Percentiles rank a stretch among this genome's conserved stretches.
Conservation (phyloP, 2,888 invertebrate species). For the Dinocampus coccinellae region DNA sequence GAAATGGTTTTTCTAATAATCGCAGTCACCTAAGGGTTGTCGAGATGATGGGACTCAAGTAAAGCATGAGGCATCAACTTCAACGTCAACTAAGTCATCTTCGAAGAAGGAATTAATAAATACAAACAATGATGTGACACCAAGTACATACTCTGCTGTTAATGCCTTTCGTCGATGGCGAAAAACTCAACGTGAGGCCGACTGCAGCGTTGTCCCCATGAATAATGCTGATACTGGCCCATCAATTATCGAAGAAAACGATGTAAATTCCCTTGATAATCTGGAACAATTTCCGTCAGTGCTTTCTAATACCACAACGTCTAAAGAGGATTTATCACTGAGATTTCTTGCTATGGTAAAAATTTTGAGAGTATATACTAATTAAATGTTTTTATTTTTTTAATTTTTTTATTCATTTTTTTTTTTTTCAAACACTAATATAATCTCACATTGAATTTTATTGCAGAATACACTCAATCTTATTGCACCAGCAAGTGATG, state of each 20-base stretch:
- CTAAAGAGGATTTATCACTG: slow-evolving; percentile 62
- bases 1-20: slow-evolving; percentile 19
- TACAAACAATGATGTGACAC: not conserved
- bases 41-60: slow-evolving; percentile 30
- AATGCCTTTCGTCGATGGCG: slow-evolving; percentile 62
- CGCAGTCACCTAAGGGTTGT: slow-evolving; percentile 44
- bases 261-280: slow-evolving; percentile 36
- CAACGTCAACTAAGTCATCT: not conserved
- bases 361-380: slow-evolving; percentile 16
- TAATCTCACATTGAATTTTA: not conserved
- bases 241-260: slow-evolving; percentile 1
- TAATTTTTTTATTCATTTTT: not conserved
- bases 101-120: slow-evolving; percentile 7
- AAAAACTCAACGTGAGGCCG: slow-evolving; percentile 50
- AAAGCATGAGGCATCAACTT: slow-evolving; percentile 27
- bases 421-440: too few species aligned
- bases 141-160: slow-evolving; percentile 49
- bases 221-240: slow-evolving; percentile 20
- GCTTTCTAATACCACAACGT: slow-evolving; percentile 60
- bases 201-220: slow-evolving; percentile 14
- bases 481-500: slow-evolving; percentile 90
- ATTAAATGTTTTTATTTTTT: not conserved
- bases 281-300: slow-evolving; percentile 62
- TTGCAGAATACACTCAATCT: slow-evolving; percentile 90
- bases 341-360: slow-evolving; percentile 68